Base-by-base conservation (phyloP, 2,888 invertebrate species). In the Metalampra italica region DNA sequence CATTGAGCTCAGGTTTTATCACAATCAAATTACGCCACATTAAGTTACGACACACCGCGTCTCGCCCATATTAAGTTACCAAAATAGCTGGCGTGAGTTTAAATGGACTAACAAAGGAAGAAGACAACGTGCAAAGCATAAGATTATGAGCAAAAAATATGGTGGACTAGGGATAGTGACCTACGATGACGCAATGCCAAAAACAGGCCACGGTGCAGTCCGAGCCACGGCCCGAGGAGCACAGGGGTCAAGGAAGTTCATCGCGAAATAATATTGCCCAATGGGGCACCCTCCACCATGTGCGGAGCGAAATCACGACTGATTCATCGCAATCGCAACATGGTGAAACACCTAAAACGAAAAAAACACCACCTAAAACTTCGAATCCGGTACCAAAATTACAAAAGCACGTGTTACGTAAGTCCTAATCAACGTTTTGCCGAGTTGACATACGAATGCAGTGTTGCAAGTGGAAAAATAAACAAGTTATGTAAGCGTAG, bases 161-260 rank as follows among this genome's bases (percentile, higher is more conserved):
- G 78, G 78, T 75, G 64, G 71, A 61, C 79, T 82, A 85, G 83
- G 82, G 75, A 75, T 82, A 82, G 78, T 84, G 86, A 86, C 85
- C 87, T 87, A 86, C 76, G 86, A 84, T 89, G 87, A 89, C 88
- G 88, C 64, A 87, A 88, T 78, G 74, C 80, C 79, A 60, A 86
- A 88, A 87, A 87, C 50, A 47, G 56, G 52, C 15, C 46, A 34
- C 40, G 15, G 40, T 39, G 40, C 46, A 40, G 40, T 22, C 3
- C 40, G 40, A 60, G 37, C 12, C 37, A 11, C 36, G 60, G 57
- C 56, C 57, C 56, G n/a, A n/a, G 70, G 65, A 59, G 64, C 59
- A 52, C 54, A 55, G 83, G 71, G 89, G 85, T 88, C 87, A 87
- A 87, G 87, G 87, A 73, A 62, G 86, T 82, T 88, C 87, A 86